A percentile compares a stretch with the other conserved stretches of the same genome.
phyloP scores from a whole-genome alignment of 2,888 invertebrate genomes.

The Sepiola atlantica region DNA sequence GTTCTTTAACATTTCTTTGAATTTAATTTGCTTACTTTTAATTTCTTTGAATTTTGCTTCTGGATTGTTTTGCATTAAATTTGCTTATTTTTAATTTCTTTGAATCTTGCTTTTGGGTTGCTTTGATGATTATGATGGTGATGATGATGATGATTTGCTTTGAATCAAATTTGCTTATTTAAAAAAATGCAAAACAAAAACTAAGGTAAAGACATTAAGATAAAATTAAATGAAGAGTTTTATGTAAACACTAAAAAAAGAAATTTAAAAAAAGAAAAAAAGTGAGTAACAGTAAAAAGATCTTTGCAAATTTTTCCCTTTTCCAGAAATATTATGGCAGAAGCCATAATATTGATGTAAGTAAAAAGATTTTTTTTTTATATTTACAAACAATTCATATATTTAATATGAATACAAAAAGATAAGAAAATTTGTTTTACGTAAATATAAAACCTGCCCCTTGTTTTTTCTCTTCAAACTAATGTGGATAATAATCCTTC shows the following conservation, averaged over 20 bases:
- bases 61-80: too few species aligned
- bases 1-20: too few species aligned
- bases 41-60: too few species aligned
- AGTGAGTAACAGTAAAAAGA: neutral
- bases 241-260: neutral
- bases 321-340: neutral
- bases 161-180: neutral
- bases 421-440: neutral
- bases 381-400: neutral
- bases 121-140: too few species aligned
- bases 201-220: neutral
- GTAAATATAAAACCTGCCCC: neutral
- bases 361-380: neutral
- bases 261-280: too few species aligned
- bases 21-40: too few species aligned
- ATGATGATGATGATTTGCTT: too few species aligned
- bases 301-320: neutral
- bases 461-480: neutral
- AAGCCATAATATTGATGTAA: neutral
- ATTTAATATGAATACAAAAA: neutral
- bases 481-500: neutral
- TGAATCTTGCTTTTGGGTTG: too few species aligned
- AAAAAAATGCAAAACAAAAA: neutral
- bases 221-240: neutral
- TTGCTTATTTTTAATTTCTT: too few species aligned